Evolutionary conservation across 2,888 invertebrate species (phyloP).

Genomic region (Drosophila anomelani): DNA sequence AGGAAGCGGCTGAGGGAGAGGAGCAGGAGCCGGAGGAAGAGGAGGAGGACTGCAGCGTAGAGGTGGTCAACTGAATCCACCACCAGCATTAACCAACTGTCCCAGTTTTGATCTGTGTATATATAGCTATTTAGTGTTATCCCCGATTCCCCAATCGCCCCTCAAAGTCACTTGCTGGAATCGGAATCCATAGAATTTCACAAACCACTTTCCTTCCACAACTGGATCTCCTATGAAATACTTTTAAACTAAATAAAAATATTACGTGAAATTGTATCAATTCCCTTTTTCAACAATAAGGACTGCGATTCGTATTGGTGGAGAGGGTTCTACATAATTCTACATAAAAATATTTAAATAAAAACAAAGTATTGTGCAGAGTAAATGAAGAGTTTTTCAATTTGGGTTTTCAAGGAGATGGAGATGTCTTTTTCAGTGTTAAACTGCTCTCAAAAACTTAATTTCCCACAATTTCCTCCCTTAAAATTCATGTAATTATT

Average conservation of each 20-base stretch:
- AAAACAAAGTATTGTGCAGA: slow-evolving; percentile 30
- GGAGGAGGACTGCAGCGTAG: slow-evolving; percentile 82
- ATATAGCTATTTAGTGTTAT: slow-evolving; percentile 30
- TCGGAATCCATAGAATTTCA: slow-evolving; percentile 4
- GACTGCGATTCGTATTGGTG: slow-evolving; percentile 1
- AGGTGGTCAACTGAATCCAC: slow-evolving; percentile 82
- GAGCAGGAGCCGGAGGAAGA: slow-evolving; percentile 55
- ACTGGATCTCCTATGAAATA: slow-evolving; percentile 23
- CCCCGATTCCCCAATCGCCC: neutral
- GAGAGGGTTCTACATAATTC: slow-evolving; percentile 4
- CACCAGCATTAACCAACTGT: neutral
- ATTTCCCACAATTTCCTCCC: neutral
- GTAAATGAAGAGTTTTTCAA: neutral
- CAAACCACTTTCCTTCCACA: slow-evolving; percentile 1
- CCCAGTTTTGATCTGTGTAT: slow-evolving; percentile 52
- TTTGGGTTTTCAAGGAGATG: too few species aligned
- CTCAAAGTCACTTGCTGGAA: neutral
- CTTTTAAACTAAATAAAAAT: neutral
- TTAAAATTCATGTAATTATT: slow-evolving; percentile 7
- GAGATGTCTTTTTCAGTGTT: too few species aligned
- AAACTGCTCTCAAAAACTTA: neutral
- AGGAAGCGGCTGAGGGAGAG: slow-evolving; percentile 48
- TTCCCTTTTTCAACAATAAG: slow-evolving; percentile 2
- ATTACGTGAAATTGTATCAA: slow-evolving; percentile 10
- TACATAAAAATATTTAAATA: slow-evolving; percentile 25